A percentile compares a stretch with the other conserved stretches of the same genome.
Evolutionary conservation across 2,113 vertebrate species (phyloP).

Genomic region (Chionis minor): DNA sequence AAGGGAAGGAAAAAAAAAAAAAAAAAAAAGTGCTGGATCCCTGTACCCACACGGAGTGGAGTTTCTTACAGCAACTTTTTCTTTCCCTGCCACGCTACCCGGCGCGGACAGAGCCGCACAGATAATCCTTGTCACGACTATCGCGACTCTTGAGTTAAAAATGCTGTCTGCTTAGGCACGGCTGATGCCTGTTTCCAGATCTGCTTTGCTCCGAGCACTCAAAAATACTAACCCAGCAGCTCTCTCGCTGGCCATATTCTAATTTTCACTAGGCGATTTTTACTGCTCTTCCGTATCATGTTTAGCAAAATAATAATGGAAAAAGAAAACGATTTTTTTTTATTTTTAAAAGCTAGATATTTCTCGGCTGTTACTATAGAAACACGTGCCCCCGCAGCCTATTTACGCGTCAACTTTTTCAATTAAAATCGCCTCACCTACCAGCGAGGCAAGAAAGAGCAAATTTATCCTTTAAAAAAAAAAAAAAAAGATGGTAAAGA

Average conservation of each 20-base stretch:
- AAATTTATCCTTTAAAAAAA: background rate
- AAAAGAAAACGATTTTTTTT: background rate
- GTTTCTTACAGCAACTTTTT: background rate
- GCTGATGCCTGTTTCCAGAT: background rate
- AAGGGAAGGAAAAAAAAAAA: too few species aligned
- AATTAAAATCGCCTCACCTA: background rate
- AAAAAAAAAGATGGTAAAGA: too few species aligned
- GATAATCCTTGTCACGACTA: background rate
- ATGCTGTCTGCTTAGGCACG: fast-evolving
- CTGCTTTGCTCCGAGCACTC: background rate
- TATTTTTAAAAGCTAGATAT: background rate
- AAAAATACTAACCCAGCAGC: background rate
- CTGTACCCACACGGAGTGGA: background rate
- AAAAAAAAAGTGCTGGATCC: too few species aligned
- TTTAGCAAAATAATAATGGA: background rate
- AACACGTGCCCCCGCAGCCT: background rate
- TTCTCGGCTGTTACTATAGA: background rate
- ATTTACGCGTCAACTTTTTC: background rate
- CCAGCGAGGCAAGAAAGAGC: background rate
- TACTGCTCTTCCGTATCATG: fast-evolving
- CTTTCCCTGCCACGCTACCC: background rate
- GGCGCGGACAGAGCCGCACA: background rate
- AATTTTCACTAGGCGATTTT: background rate
- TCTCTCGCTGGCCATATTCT: background rate
- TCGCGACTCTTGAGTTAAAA: background rate